These are phyloP conservation scores for Heptranchias perlo DNA, from an alignment of 2,113 vertebrate species.

Conservation along the genomic window DNA sequence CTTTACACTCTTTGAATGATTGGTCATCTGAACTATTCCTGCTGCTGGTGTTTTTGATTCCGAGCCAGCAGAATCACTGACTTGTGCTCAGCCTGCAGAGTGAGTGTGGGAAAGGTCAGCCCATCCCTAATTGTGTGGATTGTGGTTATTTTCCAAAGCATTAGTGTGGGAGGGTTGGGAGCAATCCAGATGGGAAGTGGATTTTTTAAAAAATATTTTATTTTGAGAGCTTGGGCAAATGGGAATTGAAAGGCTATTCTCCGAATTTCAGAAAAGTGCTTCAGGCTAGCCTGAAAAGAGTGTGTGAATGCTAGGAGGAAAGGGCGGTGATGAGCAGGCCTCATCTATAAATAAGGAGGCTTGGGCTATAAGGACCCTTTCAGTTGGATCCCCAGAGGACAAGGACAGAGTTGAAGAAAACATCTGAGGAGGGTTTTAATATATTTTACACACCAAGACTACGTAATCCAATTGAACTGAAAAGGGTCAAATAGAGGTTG, in stretches of 20 bases:
- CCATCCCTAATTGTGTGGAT: not conserved
- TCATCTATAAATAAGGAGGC: not conserved
- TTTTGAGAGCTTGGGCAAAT: not conserved
- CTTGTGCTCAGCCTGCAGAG: not conserved
- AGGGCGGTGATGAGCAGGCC: not conserved
- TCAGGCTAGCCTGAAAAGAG: not conserved
- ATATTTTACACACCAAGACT: not conserved
- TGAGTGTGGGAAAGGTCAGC: conserved; percentile 30
- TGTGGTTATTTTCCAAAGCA: not conserved
- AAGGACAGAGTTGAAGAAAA: not conserved
- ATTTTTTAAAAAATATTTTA: conserved; percentile 5
- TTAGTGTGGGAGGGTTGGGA: not conserved
- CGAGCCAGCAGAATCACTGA: not conserved
- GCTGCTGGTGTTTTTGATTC: not conserved
- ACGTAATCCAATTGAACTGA: not conserved
- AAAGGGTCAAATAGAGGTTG: not conserved
- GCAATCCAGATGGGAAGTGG: not conserved
- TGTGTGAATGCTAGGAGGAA: not conserved
- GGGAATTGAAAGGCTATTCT: not conserved
- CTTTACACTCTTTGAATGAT: not conserved
- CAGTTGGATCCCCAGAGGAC: not conserved
- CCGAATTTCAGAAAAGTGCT: not conserved
- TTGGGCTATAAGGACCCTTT: not conserved
- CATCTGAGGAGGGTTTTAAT: not conserved
- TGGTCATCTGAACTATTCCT: not conserved